Percentiles rank a stretch among this genome's conserved stretches.
phyloP scores from a whole-genome alignment of 1,140 invertebrate species.

The Camponotus floridanus region DNA sequence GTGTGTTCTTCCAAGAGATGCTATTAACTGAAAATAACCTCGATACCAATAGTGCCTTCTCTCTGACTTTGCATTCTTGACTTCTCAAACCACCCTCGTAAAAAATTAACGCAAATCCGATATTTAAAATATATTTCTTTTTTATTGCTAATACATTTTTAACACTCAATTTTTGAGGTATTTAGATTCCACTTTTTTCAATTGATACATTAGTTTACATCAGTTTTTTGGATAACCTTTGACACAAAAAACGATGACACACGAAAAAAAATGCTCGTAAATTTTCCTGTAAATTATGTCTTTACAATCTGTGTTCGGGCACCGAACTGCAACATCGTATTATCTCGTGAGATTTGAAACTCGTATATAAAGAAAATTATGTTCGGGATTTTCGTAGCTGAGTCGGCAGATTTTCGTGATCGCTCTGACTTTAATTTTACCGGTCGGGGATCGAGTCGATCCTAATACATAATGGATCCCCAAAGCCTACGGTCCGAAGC shows the following conservation, averaged over 20 bases:
- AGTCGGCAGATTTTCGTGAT: conserved; percentile 60
- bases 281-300: conserved; percentile 25
- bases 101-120: background rate
- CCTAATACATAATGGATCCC: conserved; percentile 82
- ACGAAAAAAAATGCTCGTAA: conserved; percentile 14
- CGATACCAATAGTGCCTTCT: too few relatives aligned
- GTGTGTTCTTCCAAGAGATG: too few relatives aligned
- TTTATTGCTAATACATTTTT: background rate
- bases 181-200: background rate
- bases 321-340: conserved; percentile 53
- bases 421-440: conserved; percentile 67
- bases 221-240: conserved; percentile 13
- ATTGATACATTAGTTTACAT: background rate
- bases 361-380: conserved; percentile 66
- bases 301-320: conserved; percentile 28
- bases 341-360: conserved; percentile 65
- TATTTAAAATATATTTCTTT: background rate
- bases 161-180: too few relatives aligned
- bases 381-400: conserved; percentile 65
- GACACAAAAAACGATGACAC: background rate
- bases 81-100: background rate
- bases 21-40: too few relatives aligned
- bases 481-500: conserved; percentile 65
- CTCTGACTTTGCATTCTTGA: too few relatives aligned
- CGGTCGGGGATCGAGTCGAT: conserved; percentile 55